Conservation (phyloP, 2,113 vertebrate genomes). For the Lota lota region DNA sequence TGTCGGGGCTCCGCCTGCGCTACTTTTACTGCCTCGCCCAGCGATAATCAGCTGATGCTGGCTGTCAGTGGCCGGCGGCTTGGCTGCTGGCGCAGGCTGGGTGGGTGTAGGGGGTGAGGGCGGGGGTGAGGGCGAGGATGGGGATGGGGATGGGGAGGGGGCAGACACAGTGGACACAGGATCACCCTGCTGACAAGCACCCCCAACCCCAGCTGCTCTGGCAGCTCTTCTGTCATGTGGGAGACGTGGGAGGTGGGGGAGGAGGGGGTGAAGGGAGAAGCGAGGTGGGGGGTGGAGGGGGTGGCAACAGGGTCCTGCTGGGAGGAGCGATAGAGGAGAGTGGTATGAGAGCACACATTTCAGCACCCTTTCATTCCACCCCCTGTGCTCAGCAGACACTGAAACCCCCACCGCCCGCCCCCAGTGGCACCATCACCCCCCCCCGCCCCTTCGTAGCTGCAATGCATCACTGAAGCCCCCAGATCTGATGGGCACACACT, state of each 20-base stretch:
- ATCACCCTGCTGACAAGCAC: conserved; percentile 66
- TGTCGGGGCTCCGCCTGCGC: conserved; percentile 63
- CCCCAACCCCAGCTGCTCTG: conserved; percentile 61
- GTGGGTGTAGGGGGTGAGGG: neutral
- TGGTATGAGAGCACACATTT: conserved; percentile 53
- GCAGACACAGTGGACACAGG: conserved; percentile 56
- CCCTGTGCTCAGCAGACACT: conserved; percentile 25
- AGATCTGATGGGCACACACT: conserved; percentile 13
- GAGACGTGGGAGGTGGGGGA: conserved; percentile 15
- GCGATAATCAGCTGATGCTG: conserved; percentile 75
- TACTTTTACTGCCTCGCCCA: conserved; percentile 68
- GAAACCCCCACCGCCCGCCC: conserved; percentile 1
- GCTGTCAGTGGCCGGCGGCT: conserved; percentile 55
- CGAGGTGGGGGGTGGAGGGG: conserved; percentile 25
- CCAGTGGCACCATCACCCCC: conserved; percentile 1
- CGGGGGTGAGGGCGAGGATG: neutral
- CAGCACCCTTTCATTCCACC: conserved; percentile 50
- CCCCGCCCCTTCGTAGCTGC: neutral
- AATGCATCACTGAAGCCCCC: conserved; percentile 28
- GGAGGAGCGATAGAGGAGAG: conserved; percentile 37
- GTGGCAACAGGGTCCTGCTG: conserved; percentile 66
- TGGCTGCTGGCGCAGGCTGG: conserved; percentile 28
- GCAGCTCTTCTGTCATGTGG: conserved; percentile 58
- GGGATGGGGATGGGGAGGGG: conserved; percentile 24
- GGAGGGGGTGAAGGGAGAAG: neutral